phyloP scores from a whole-genome alignment of 2,113 vertebrate species.

The Mastomys coucha region DNA sequence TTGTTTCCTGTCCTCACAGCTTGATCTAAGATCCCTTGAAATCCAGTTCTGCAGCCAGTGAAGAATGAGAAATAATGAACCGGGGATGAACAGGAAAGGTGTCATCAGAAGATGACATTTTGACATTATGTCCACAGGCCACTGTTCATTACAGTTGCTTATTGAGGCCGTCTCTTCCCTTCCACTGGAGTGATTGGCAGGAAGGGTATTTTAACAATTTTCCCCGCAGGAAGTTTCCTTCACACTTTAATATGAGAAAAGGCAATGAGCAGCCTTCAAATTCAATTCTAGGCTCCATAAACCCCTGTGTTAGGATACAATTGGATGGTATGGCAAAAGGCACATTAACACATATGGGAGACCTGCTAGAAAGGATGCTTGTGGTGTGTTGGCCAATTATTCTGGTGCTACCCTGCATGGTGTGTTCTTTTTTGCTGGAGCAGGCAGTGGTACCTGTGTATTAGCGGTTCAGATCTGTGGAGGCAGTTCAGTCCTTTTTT shows the following conservation, averaged over 20 bases:
- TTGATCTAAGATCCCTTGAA: not conserved
- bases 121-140: conserved; percentile 57
- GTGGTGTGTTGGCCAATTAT: accelerated
- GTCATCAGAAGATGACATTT: conserved; percentile 36
- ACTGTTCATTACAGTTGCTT: conserved; percentile 38
- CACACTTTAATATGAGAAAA: conserved; percentile 55
- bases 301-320: not conserved
- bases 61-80: conserved; percentile 67
- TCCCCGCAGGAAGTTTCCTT: conserved; percentile 56
- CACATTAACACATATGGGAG: not conserved
- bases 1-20: not conserved
- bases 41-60: conserved; percentile 13
- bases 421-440: not conserved
- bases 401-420: not conserved
- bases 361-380: not conserved
- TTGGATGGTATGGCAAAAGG: conserved; percentile 31
- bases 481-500: not conserved
- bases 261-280: conserved; percentile 10
- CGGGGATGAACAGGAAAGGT: conserved; percentile 7
- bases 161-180: conserved; percentile 49
- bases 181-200: conserved; percentile 19
- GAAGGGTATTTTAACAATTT: conserved; percentile 55
- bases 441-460: no score
- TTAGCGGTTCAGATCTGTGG: not conserved
- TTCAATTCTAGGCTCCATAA: conserved; percentile 12